Evolutionary conservation across 2,888 invertebrate species (phyloP).

Genomic region (Lomographa bimaculata): DNA sequence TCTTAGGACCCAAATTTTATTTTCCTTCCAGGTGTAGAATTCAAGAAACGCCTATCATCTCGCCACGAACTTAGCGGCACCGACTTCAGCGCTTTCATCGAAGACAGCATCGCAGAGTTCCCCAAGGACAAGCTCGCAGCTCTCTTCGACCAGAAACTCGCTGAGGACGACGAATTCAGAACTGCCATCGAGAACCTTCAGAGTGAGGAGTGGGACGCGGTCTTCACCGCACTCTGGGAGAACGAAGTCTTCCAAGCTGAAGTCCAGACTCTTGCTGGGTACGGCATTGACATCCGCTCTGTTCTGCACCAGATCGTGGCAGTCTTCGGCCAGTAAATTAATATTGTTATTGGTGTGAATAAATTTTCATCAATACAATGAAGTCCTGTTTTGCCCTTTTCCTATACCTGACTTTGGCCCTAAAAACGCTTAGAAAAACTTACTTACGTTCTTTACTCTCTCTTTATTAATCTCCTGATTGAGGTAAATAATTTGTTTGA

Average conservation of each 20-base stretch:
- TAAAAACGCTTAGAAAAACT: too few species aligned
- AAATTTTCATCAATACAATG: too few species aligned
- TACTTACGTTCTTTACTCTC: too few species aligned
- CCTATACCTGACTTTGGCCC: too few species aligned
- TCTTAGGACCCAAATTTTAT: too few species aligned
- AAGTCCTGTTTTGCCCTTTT: too few species aligned
- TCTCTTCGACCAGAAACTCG: constrained; percentile 60
- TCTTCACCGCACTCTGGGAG: constrained; percentile 52
- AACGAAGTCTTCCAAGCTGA: constrained; percentile 57
- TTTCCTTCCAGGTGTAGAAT: too few species aligned
- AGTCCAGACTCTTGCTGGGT: constrained; percentile 44
- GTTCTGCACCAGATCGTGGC: constrained; percentile 52
- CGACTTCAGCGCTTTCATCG: constrained; percentile 50
- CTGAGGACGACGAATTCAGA: constrained; percentile 57
- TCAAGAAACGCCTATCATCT: neutral
- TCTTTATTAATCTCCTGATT: too few species aligned
- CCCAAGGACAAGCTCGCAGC: constrained; percentile 57
- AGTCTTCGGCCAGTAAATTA: constrained; percentile 56
- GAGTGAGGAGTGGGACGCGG: constrained; percentile 55
- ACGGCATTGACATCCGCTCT: constrained; percentile 52
- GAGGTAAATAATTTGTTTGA: too few species aligned
- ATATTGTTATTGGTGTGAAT: constrained; percentile 3
- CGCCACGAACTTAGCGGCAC: constrained; percentile 48
- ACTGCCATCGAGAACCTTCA: constrained; percentile 57
- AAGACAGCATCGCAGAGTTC: constrained; percentile 48